phyloP scores from a whole-genome alignment of 2,888 invertebrate species.

The Harpalus rufipes region DNA sequence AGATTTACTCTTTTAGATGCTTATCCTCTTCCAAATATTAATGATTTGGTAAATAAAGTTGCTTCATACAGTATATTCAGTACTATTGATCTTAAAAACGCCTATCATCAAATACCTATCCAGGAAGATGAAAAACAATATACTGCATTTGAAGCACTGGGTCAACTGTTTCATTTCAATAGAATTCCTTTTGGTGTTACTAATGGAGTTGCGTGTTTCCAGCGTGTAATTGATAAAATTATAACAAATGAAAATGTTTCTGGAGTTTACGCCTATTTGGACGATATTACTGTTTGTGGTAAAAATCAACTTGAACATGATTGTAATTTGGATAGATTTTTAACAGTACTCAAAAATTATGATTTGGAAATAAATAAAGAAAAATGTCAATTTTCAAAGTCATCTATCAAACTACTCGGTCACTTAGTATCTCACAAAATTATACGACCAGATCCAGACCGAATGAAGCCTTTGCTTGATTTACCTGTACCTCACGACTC shows the following conservation, averaged over 20 bases:
- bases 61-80: too few relatives aligned
- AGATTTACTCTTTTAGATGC: too few relatives aligned
- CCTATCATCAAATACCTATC: too few relatives aligned
- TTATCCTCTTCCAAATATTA: too few relatives aligned
- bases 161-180: slow-evolving; percentile 65
- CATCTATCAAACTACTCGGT: background rate
- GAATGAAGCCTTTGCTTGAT: background rate
- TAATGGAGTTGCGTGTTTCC: slow-evolving; percentile 67
- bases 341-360: background rate
- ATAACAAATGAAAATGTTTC: slow-evolving; percentile 49
- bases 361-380: background rate
- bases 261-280: slow-evolving; percentile 57
- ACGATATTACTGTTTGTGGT: slow-evolving; percentile 68
- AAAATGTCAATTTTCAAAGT: background rate
- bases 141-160: slow-evolving; percentile 68
- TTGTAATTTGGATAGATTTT: slow-evolving; percentile 46
- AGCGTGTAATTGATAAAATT: slow-evolving; percentile 56
- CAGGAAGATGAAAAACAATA: slow-evolving; percentile 38
- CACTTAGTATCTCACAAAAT: background rate
- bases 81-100: too few relatives aligned
- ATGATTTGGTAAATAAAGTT: too few relatives aligned
- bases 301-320: slow-evolving; percentile 66
- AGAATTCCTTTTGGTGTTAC: slow-evolving; percentile 68
- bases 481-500: background rate
- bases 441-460: slow-evolving; percentile 7